Evolutionary conservation across 1,140 invertebrate genomes (phyloP).

Genomic region (Drosophila ironensis): DNA sequence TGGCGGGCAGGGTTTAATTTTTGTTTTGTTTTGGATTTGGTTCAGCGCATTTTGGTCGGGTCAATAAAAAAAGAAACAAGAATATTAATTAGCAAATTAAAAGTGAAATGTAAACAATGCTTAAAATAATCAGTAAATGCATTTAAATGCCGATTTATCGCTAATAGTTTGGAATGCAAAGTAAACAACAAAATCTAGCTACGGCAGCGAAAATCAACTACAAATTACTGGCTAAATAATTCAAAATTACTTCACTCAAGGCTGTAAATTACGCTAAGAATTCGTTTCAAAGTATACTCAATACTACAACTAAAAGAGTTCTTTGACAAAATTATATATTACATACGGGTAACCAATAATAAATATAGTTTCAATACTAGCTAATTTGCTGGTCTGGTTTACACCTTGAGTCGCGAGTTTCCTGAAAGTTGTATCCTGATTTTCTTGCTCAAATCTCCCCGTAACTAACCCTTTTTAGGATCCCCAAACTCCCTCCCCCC

Average conservation of each 20-base stretch:
- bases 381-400: constrained; percentile 19
- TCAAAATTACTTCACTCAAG: background rate
- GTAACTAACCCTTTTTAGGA: background rate
- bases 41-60: constrained; percentile 72
- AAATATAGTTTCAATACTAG: background rate
- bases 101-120: constrained; percentile 40
- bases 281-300: background rate
- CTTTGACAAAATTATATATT: background rate
- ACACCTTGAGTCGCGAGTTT: background rate
- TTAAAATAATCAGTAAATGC: constrained; percentile 70
- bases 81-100: constrained; percentile 76
- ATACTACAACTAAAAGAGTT: background rate
- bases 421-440: background rate
- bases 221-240: background rate
- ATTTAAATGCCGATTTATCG: constrained; percentile 55
- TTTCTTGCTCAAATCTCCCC: background rate
- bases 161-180: constrained; percentile 36
- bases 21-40: constrained; percentile 43
- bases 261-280: background rate
- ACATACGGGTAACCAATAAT: too few relatives aligned
- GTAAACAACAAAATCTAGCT: constrained; percentile 9
- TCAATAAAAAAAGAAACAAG: constrained; percentile 73
- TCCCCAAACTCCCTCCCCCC: background rate
- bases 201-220: background rate
- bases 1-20: constrained; percentile 55